Evolutionary conservation across 2,888 invertebrate species (phyloP).

Genomic region (Lacanobia wlatinum): DNA sequence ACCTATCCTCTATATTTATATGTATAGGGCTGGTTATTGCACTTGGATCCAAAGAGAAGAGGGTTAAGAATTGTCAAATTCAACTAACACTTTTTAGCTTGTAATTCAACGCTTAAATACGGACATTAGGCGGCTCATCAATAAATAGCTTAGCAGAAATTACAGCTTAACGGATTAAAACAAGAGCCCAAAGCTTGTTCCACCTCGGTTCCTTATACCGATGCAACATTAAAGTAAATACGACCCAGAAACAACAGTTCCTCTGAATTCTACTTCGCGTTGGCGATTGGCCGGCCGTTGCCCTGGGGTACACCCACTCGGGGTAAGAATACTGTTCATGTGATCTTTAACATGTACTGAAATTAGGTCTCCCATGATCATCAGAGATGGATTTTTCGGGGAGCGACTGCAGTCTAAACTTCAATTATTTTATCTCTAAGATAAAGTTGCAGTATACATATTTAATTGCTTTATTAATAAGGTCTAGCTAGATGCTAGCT

Average conservation of each 20-base stretch:
- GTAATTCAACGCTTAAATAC: neutral
- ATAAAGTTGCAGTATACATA: neutral
- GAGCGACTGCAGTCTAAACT: neutral
- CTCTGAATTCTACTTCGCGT: conserved; percentile 55
- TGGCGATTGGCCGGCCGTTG: conserved; percentile 55
- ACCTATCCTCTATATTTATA: neutral
- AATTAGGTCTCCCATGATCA: conserved; percentile 10
- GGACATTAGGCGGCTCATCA: neutral
- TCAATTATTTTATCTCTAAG: neutral
- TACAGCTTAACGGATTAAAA: neutral
- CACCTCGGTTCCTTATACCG: conserved; percentile 19
- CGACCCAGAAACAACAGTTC: conserved; percentile 53
- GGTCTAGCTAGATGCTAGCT: neutral
- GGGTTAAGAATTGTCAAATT: neutral
- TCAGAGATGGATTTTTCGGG: neutral
- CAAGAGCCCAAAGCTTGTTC: neutral
- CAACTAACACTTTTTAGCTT: neutral
- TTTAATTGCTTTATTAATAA: neutral
- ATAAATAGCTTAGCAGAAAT: neutral
- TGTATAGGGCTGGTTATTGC: conserved; percentile 5
- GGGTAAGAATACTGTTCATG: conserved; percentile 46
- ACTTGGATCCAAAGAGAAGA: neutral
- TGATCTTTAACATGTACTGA: conserved; percentile 30
- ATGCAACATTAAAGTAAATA: conserved; percentile 50
- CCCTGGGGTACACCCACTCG: conserved; percentile 52